Percentiles rank a stretch among this genome's conserved stretches.
Evolutionary conservation across 2,888 invertebrate genomes (phyloP).

Genomic region (Corbicula japonica): DNA sequence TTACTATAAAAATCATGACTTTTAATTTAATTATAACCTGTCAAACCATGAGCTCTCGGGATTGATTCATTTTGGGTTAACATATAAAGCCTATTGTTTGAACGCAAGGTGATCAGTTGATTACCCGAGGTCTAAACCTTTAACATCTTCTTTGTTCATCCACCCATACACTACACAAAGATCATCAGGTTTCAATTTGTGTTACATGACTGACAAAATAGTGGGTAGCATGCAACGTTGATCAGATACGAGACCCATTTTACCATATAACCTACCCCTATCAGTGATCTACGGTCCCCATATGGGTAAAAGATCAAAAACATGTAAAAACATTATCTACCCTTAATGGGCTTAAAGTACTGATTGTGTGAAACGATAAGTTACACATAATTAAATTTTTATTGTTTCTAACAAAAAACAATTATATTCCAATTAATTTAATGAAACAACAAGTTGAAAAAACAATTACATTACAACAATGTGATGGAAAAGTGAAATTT

Average conservation of each 20-base stretch:
- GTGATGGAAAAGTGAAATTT: too few relatives aligned
- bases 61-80: too few relatives aligned
- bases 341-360: conserved; percentile 17
- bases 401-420: conserved; percentile 18
- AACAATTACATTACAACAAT: too few relatives aligned
- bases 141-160: conserved; percentile 16
- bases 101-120: conserved; percentile 1
- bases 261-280: conserved; percentile 5
- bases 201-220: conserved; percentile 14
- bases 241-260: conserved; percentile 17
- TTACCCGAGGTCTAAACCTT: not conserved
- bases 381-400: conserved; percentile 34
- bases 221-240: conserved; percentile 25
- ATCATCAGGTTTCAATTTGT: conserved; percentile 37
- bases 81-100: too few relatives aligned
- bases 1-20: too few relatives aligned
- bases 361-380: conserved; percentile 33
- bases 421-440: conserved; percentile 27
- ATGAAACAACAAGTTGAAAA: too few relatives aligned
- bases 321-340: conserved; percentile 15
- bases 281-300: conserved; percentile 30
- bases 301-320: conserved; percentile 18
- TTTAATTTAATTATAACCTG: too few relatives aligned
- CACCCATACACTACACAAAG: conserved; percentile 23
- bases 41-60: too few relatives aligned